Evolutionary conservation across 2,113 vertebrate genomes (phyloP).

Genomic region (Vombatus ursinus): DNA sequence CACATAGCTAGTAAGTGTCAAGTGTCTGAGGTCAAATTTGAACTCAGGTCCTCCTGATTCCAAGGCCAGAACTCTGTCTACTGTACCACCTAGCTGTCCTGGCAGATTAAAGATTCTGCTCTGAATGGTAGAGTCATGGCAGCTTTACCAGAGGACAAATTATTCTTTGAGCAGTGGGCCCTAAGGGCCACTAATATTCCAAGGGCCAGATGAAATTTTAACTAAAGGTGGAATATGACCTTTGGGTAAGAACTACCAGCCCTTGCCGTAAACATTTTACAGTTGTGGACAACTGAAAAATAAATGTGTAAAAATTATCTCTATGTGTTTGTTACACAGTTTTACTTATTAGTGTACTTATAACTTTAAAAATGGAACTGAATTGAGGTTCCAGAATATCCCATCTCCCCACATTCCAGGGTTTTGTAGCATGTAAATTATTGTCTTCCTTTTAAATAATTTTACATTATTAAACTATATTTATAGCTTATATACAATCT

Average conservation of each 20-base stretch:
- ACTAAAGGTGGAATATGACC: neutral
- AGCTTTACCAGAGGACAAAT: neutral
- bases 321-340: slow-evolving; percentile 8
- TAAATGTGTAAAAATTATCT: slow-evolving; percentile 2
- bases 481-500: slow-evolving; percentile 39
- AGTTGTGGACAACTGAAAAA: neutral
- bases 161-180: neutral
- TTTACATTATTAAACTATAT: slow-evolving; percentile 35
- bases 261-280: slow-evolving; percentile 23
- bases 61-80: too few relatives aligned
- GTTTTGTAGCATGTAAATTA: neutral
- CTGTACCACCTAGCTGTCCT: too few relatives aligned
- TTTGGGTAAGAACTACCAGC: neutral
- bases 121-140: neutral
- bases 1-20: too few relatives aligned
- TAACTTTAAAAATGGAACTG: slow-evolving; percentile 11
- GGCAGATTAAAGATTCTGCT: neutral
- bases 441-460: neutral
- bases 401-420: neutral
- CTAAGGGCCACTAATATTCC: neutral
- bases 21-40: too few relatives aligned
- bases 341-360: slow-evolving; percentile 44
- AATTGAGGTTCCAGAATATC: neutral
- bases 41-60: too few relatives aligned
- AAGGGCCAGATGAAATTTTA: slow-evolving; percentile 28